Evolutionary conservation across 2,113 vertebrate species (phyloP), one percentile per base, ranked within the genome.

Genomic region (Vimba vimba): DNA sequence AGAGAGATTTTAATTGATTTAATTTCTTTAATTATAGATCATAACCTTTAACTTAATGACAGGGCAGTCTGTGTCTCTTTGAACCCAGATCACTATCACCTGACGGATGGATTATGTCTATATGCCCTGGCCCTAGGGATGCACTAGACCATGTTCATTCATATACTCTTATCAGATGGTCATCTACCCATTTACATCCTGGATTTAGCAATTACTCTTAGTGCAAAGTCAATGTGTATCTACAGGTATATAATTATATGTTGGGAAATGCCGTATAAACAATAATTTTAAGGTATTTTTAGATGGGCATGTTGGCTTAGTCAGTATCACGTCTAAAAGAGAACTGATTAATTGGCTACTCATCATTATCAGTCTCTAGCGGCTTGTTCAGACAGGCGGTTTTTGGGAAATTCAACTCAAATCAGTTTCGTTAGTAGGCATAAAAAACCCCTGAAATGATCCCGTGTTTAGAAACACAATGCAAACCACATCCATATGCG

Each of bases 11-110:
- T 93, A 94, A 94, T 94, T 91, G 90, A 88, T 86, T 86, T 90
- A 80, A 91, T 92, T 91, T 92, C 83, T 89, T 86, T 93, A 93
- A 94, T 93, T 92, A 89, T 83, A 89, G 91, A 91, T 93, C 89
- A 88, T 91, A 92, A 93, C 84, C 91, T 88, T 90, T 33, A n/a
- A 80, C 81, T 87, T 94, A 94, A 94, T 94, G 87, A 94, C 90
- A 93, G 93, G 92, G 90, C 84, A 79, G 86, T 84, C 86, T 86
- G 66, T 23, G 59, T 85, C 57, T 25, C 92, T 94, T 94, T 94
- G 92, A 94, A 93, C 90, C 39, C 23, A 90, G 86, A 91, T 91
- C 85, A 60, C 87, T 88, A 91, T 92, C 88, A 87, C 81, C 71
- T 83, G 83, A 86, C 87, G 90, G 91, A 93, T 87, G 89, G 92